Evolutionary conservation across 1,140 invertebrate genomes (phyloP).

Genomic region (Macrostomum lignano): DNA sequence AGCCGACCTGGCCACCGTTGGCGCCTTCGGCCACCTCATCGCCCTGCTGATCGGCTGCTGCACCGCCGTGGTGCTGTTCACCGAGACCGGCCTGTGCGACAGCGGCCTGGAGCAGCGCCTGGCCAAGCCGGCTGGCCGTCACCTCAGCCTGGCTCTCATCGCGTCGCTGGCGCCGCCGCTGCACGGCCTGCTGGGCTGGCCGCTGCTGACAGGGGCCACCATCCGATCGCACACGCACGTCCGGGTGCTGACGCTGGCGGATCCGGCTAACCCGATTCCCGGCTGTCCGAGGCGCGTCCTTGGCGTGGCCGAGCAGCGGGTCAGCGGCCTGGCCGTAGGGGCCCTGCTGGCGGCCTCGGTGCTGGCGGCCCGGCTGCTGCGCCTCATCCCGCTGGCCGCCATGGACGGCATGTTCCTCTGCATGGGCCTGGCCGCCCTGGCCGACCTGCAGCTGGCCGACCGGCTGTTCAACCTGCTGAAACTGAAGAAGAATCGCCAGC

Average conservation of each 20-base stretch:
- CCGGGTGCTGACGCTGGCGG: no score
- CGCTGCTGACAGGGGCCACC: neutral
- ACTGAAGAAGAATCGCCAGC: neutral
- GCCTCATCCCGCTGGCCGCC: constrained; percentile 1
- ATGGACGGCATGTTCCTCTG: constrained; percentile 4
- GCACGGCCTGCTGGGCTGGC: constrained; percentile 1
- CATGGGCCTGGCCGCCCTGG: neutral
- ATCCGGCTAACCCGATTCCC: neutral
- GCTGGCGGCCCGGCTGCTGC: neutral
- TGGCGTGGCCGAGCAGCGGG: constrained; percentile 2
- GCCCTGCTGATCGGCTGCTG: no score
- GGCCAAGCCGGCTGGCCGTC: no score
- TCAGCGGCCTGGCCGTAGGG: neutral
- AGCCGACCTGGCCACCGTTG: no score
- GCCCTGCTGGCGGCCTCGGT: neutral
- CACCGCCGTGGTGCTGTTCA: no score
- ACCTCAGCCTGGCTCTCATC: no score
- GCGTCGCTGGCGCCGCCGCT: no score
- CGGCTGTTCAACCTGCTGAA: neutral
- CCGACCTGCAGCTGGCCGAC: neutral
- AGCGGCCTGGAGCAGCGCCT: no score
- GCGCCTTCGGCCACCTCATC: no score
- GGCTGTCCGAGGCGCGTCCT: neutral
- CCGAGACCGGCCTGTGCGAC: no score
- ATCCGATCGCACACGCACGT: constrained; percentile 1